Evolutionary conservation across 2,888 invertebrate genomes (phyloP).

Genomic region (Rhodophaea formosa): DNA sequence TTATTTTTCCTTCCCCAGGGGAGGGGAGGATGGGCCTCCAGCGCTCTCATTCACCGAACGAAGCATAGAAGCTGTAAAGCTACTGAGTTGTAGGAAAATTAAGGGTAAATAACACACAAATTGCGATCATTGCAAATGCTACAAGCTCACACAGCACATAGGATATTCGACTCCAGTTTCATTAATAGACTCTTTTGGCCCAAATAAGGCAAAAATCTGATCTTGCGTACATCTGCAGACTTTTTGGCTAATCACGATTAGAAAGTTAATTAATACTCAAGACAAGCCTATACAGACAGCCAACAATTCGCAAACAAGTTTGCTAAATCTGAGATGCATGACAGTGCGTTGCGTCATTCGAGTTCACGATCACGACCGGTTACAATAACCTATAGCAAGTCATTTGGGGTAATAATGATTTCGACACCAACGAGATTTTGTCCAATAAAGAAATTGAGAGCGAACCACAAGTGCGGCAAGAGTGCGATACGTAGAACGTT

Average conservation of each 20-base stretch:
- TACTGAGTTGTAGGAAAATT: no score
- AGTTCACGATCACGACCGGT: conserved; percentile 22
- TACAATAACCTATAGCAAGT: conserved; percentile 18
- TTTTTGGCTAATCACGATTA: neutral
- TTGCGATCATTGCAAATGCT: no score
- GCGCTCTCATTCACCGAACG: no score
- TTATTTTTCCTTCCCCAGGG: no score
- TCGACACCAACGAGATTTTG: conserved; percentile 6
- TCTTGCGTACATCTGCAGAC: neutral
- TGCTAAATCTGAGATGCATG: conserved; percentile 19
- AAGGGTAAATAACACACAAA: no score
- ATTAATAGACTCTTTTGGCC: no score
- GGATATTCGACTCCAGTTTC: no score
- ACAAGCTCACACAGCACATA: no score
- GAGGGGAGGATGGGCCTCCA: no score
- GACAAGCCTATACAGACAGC: neutral
- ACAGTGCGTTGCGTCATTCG: conserved; percentile 25
- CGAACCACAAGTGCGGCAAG: neutral
- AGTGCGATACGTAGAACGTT: neutral
- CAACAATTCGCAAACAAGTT: conserved; percentile 1
- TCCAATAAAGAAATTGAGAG: neutral
- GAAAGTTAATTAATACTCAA: conserved; percentile 8
- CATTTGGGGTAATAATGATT: conserved; percentile 14
- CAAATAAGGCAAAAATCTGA: no score
- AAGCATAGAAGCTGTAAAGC: no score